Evolutionary conservation across 2,888 invertebrate species (phyloP).

Genomic region (Andrena minutula): DNA sequence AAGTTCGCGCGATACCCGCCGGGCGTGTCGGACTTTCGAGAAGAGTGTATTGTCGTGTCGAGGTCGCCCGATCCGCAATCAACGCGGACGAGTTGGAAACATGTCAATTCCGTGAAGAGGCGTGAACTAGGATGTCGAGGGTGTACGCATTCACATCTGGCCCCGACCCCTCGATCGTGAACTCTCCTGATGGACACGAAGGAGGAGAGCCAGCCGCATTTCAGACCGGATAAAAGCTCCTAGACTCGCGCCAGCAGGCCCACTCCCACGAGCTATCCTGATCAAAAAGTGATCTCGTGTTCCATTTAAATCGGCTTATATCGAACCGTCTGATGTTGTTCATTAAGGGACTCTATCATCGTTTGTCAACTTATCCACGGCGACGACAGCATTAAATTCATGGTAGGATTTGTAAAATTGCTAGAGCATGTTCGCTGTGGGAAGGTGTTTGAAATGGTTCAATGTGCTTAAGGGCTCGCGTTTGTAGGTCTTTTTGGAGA

Average conservation of each 20-base stretch:
- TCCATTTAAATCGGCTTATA: constrained; percentile 50
- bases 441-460: too few species aligned
- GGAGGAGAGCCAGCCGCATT: constrained; percentile 51
- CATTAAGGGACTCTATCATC: constrained; percentile 15
- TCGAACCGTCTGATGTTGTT: constrained; percentile 5
- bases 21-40: constrained; percentile 61
- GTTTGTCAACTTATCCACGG: background rate
- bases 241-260: constrained; percentile 72
- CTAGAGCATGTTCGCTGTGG: too few species aligned
- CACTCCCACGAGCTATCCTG: constrained; percentile 76
- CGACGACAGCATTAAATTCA: background rate
- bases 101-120: constrained; percentile 70
- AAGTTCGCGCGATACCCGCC: constrained; percentile 53
- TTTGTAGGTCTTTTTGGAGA: too few species aligned
- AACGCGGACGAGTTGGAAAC: constrained; percentile 78
- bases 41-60: constrained; percentile 82
- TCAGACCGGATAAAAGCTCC: constrained; percentile 72
- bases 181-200: constrained; percentile 59
- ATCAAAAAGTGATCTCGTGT: constrained; percentile 72
- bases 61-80: constrained; percentile 77
- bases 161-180: constrained; percentile 50
- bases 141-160: constrained; percentile 67
- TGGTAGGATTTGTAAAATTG: background rate
- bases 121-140: constrained; percentile 64
- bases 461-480: too few species aligned